phyloP scores from a whole-genome alignment of 2,113 vertebrate species.

The Callionymus lyra region DNA sequence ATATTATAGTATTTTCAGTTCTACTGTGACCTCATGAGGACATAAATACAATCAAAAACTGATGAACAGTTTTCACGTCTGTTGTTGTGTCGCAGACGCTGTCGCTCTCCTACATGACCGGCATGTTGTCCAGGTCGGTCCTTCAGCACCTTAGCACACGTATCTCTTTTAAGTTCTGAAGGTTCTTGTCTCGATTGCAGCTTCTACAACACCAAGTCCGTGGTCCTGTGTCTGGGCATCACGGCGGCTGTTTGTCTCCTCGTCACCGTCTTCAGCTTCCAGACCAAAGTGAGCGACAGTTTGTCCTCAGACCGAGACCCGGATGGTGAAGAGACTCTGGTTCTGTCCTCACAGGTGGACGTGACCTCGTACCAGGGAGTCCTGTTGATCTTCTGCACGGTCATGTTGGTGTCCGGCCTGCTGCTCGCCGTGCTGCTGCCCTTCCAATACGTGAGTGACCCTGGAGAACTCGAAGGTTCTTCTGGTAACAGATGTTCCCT shows the following conservation, averaged over 20 bases:
- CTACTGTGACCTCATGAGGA: too few species aligned
- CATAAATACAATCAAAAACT: too few species aligned
- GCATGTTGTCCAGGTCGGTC: conserved; percentile 82
- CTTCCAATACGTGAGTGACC: conserved; percentile 77
- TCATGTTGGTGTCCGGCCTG: conserved; percentile 78
- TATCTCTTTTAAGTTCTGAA: not conserved
- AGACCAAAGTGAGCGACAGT: conserved; percentile 75
- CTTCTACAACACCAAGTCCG: conserved; percentile 87
- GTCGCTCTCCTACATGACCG: conserved; percentile 90
- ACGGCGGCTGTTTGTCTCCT: conserved; percentile 82
- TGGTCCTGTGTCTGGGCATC: conserved; percentile 85
- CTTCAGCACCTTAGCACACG: not conserved
- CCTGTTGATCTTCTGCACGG: conserved; percentile 77
- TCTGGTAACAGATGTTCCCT: not conserved
- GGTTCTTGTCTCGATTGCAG: conserved; percentile 52
- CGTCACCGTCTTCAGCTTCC: conserved; percentile 86
- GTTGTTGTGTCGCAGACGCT: conserved; percentile 72
- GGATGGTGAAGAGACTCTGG: not conserved
- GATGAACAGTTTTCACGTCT: not conserved
- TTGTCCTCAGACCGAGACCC: not conserved
- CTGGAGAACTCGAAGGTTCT: too few species aligned
- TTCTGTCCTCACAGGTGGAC: conserved; percentile 67
- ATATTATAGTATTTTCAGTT: too few species aligned
- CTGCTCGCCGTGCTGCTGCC: conserved; percentile 75
- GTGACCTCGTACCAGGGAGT: conserved; percentile 83